Base-by-base conservation (phyloP, 2,113 vertebrate genomes). In the Ornithorhynchus anatinus region DNA sequence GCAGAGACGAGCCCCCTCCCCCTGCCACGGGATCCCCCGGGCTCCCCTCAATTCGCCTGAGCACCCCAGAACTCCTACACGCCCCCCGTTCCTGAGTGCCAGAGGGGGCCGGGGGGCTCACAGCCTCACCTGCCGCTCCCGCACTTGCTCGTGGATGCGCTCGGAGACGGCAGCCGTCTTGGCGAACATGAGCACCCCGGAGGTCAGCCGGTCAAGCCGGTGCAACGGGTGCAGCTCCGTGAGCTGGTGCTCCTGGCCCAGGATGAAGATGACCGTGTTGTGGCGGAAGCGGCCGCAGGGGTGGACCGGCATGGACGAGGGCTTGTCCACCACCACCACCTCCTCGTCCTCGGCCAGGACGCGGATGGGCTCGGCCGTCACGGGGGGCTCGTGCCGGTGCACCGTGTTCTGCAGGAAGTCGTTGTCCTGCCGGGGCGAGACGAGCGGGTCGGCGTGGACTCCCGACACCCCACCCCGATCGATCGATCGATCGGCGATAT, bases 211-310 rank as follows among this genome's bases (percentile, higher is more conserved):
- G 76, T 99, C 97, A 5, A 99, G 93, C 0, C 98, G 93, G 86
- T 99, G 98, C 31, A 99, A 88, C 0, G 97, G 97, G 69, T 98
- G 96, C 10, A 99, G 85, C 61, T 95, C 95, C 36, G 90, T 93
- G 54, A 99, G 88, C 0, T 94, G 92, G 1, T 89, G 92, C 75
- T 99, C 98, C 79, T 99, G 99, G 23, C 97, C 97, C 59, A 99
- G 81, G 78, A 99, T 97, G 87, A 99, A 99, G 79, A 99, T 97
- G 64, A 99, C 95, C 0, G 96, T 97, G 91, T 99, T 99, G 89
- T 99, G 97, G 8, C 97, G 94, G 80, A 96, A 98, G 27, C 98
- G 94, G 22, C 98, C 98, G 0, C 98, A 99, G 7, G 98, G 98
- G 35, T 99, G 98, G 1, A 99, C 98, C 0, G 98, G 98, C 66